Evolutionary conservation across 2,113 vertebrate species (phyloP), one percentile per base, ranked within the genome.

Genomic region (Sinocyclocheilus maitianheensis): DNA sequence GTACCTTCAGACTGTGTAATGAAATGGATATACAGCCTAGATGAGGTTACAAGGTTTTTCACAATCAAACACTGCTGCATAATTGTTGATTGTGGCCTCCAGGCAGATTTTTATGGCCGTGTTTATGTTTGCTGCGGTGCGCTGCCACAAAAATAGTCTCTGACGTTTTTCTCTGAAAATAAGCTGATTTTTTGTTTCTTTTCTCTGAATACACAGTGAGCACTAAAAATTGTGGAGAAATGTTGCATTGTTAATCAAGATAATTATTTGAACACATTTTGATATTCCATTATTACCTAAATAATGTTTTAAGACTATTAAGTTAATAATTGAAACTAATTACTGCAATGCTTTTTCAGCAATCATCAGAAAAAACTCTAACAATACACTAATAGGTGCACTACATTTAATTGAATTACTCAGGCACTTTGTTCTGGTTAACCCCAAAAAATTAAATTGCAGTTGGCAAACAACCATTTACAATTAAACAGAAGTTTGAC

Each of bases 21-120:
- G 63, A 81, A 83, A 78, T 69, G 72, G 53, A 87, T 78, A 85
- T 65, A 58, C 82, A 79, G 78, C 63, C 79, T 77, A 87, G 75
- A 83, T 84, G 87, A 65, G 77, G 72, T 76, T 85, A 65, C 60
- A 87, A 74, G 79, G 13, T 81, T 87, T 71, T 82, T 46, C 63
- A 79, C 79, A 74, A 86, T 78, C 53, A 84, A 71, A 79, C 86
- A 83, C 81, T 65, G 78, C 82, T 34, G 83, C 71, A 81, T 46
- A 84, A 86, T 90, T 88, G 87, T 94, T 90, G 89, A 88, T 92
- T 92, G 86, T 89, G 69, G 90, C 90, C 90, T 89, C 85, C 81
- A 94, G 92, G 91, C 90, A 82, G 91, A 93, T 93, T 93, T 92
- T 93, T 92, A 94, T 92, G 92, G 92, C 90, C 89, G 88, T 92